Evolutionary conservation across 2,888 invertebrate genomes (phyloP).

Genomic region (Podotricha telesiphe): DNA sequence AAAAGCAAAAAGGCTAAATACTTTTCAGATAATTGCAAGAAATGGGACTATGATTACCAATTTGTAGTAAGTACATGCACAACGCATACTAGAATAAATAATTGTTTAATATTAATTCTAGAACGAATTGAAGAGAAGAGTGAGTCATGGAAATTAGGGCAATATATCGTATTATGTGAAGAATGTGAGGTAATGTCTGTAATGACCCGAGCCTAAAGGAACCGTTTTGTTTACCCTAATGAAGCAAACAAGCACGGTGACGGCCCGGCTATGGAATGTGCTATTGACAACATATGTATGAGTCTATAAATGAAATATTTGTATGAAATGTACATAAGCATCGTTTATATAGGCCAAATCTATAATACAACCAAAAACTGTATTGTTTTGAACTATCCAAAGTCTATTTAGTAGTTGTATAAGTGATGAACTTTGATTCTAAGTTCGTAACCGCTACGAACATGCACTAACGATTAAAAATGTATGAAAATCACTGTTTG

Average conservation of each 20-base stretch:
- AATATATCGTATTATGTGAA: constrained; percentile 24
- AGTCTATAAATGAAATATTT: constrained; percentile 27
- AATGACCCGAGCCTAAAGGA: constrained; percentile 31
- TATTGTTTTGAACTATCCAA: too few relatives aligned
- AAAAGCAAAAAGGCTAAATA: not conserved
- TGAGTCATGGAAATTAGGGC: constrained; percentile 26
- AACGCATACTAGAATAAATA: not conserved
- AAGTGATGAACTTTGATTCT: too few relatives aligned
- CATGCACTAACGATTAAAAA: not conserved
- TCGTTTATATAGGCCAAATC: not conserved
- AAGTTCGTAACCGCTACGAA: too few relatives aligned
- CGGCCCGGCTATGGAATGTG: constrained; percentile 39
- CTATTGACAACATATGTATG: constrained; percentile 34
- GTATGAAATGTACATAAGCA: not conserved
- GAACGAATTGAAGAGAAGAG: constrained; percentile 1
- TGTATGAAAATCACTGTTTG: not conserved
- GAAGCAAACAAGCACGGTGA: constrained; percentile 37
- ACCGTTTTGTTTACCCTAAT: constrained; percentile 35
- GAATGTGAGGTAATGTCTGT: constrained; percentile 33
- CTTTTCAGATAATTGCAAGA: too few relatives aligned
- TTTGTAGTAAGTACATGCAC: not conserved
- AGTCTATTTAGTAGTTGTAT: too few relatives aligned
- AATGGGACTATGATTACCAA: not conserved
- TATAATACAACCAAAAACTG: too few relatives aligned
- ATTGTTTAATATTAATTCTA: not conserved